Base-by-base conservation (phyloP, 2,113 vertebrate species). In the Alexandromys fortis region DNA sequence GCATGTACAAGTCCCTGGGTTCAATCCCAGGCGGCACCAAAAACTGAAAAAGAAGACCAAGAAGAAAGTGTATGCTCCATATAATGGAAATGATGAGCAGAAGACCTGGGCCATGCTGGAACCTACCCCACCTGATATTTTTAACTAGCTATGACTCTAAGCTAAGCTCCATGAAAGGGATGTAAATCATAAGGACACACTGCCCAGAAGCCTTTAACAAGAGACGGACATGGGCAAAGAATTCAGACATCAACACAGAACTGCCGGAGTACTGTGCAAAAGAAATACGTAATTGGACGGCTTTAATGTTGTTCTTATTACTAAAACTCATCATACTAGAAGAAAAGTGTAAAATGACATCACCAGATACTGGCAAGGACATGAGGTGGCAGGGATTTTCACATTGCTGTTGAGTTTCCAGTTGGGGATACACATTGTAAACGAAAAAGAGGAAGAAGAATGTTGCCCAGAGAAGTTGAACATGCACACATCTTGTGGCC, bases 221-320 rank as follows among this genome's bases (percentile, higher is more conserved):
- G 82, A 75, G 24, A 92, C 10, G 61, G 61, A 89, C 92, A 94
- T 7, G 52, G 4, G 35, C 68, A 58, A 95, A 86, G 21, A 93
- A 94, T 82, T 89, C 67, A 86, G 92, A 63, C 28, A 88, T 85
- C 17, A 88, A 11, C 78, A 88, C 28, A 75, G 67, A 68, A 58
- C 9, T 85, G 82, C 35, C 75, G 93, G 93, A 85, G 45, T 17
- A n/a, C 68, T 42, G 5, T 38, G 5, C 14, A 63, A 87, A 78
- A 4, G 79, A 93, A 90, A 73, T 12, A 90, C 79, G 38, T 55
- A 82, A 85, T 73, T 85, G 35, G 78, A 75, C 67, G 24, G 63
- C 76, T 73, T 79, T 55, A 78, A 79, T 67, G n/a, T 28, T 90
- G n/a, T 28, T 90, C 49, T 93, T 82, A n/a, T 79, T 63, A 75